Percentiles rank a stretch among this genome's conserved stretches.
phyloP scores from a whole-genome alignment of 2,113 vertebrate genomes.

The Ciconia stormi region DNA sequence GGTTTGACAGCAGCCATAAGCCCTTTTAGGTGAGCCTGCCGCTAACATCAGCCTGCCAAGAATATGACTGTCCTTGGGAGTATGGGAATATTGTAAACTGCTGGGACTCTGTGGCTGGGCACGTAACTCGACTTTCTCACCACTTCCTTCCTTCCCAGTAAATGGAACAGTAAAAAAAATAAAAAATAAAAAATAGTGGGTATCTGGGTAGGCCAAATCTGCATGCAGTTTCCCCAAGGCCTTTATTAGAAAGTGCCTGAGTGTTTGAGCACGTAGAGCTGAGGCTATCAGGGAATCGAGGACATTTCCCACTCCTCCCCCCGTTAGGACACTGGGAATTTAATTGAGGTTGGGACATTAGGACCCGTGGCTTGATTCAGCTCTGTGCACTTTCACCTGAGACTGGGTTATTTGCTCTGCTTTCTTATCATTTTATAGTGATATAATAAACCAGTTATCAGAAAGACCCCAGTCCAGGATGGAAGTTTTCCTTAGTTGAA shows the following conservation, averaged over 20 bases:
- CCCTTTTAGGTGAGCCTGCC: not conserved
- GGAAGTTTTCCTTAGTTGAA: not conserved
- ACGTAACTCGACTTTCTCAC: not conserved
- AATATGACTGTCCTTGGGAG: not conserved
- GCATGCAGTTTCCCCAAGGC: not conserved
- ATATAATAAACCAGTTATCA: not conserved
- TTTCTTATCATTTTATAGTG: not conserved
- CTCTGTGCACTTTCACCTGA: not conserved
- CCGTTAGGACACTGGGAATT: not conserved
- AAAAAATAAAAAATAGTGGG: not conserved
- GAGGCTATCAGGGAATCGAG: not conserved
- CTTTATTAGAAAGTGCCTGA: not conserved
- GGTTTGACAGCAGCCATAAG: not conserved
- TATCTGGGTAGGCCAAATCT: not conserved
- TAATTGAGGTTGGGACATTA: accelerated
- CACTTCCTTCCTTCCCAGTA: slow-evolving; percentile 30
- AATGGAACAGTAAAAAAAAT: not conserved
- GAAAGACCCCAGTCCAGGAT: not conserved
- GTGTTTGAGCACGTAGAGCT: not conserved
- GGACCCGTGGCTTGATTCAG: not conserved
- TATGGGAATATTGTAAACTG: not conserved
- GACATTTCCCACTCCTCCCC: not conserved
- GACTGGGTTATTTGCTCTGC: not conserved
- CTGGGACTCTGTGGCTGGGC: not conserved
- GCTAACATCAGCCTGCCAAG: not conserved